Evolutionary conservation across 2,113 vertebrate genomes (phyloP).

Genomic region (Alaudala cheleensis): DNA sequence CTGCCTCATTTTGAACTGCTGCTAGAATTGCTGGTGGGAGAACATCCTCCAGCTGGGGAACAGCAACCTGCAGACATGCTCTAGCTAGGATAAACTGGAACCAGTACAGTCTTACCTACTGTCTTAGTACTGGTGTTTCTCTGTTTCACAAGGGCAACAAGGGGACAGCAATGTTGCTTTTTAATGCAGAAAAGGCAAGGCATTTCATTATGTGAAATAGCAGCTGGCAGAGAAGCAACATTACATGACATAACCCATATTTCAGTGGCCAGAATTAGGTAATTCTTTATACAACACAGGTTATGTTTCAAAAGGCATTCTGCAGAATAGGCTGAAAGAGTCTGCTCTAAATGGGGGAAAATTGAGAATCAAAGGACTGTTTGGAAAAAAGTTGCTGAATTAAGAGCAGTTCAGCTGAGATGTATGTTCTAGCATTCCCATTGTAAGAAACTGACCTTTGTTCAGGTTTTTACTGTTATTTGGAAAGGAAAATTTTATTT

Average conservation of each 20-base stretch:
- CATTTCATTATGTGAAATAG: background rate
- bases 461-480: background rate
- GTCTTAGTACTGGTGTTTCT: background rate
- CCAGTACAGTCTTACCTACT: background rate
- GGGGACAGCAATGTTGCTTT: background rate
- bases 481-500: fast-evolving
- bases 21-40: background rate
- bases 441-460: fast-evolving
- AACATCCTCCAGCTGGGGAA: background rate
- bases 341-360: background rate
- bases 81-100: background rate
- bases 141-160: background rate
- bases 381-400: background rate
- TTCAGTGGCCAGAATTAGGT: background rate
- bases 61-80: background rate
- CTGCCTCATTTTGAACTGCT: background rate
- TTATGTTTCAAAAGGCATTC: background rate
- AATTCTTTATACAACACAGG: background rate
- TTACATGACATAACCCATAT: background rate
- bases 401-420: background rate
- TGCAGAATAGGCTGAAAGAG: background rate
- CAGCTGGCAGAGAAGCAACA: background rate
- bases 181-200: background rate
- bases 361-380: background rate
- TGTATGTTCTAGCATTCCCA: background rate